Conservation (phyloP, 1,140 invertebrate species). For the Plectus sambesii region DNA sequence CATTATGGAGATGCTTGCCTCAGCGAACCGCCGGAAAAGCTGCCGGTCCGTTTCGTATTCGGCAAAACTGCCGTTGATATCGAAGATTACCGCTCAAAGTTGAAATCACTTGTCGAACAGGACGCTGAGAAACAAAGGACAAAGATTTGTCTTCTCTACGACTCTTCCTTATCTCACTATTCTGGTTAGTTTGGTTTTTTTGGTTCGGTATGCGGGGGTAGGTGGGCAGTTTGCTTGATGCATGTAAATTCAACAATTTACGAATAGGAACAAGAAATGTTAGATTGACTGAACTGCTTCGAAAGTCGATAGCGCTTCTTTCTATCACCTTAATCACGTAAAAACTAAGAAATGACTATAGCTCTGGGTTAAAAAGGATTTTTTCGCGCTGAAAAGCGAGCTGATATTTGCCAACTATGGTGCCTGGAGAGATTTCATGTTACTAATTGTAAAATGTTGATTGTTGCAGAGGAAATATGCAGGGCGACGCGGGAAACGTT, state of each 20-base stretch:
- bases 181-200: conserved; percentile 10
- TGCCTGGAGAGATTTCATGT: no score
- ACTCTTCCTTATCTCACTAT: conserved; percentile 20
- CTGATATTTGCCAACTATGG: no score
- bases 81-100: conserved; percentile 16
- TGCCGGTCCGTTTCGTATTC: conserved; percentile 35
- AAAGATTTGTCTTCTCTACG: conserved; percentile 22
- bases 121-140: neutral
- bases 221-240: no score
- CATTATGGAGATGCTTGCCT: conserved; percentile 38
- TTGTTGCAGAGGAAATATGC: conserved; percentile 2
- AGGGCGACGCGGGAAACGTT: neutral
- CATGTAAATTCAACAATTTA: no score
- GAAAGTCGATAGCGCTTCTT: no score
- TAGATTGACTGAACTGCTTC: no score
- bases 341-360: no score
- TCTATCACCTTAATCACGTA: no score
- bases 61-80: conserved; percentile 19
- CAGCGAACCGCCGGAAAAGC: conserved; percentile 16
- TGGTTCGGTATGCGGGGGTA: neutral
- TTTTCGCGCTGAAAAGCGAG: no score
- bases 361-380: no score
- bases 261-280: no score
- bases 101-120: conserved; percentile 1
- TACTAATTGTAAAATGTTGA: no score